These are phyloP conservation scores for Perizoma affinitatum DNA, from an alignment of 2,888 invertebrate genomes.

Conservation along the genomic window DNA sequence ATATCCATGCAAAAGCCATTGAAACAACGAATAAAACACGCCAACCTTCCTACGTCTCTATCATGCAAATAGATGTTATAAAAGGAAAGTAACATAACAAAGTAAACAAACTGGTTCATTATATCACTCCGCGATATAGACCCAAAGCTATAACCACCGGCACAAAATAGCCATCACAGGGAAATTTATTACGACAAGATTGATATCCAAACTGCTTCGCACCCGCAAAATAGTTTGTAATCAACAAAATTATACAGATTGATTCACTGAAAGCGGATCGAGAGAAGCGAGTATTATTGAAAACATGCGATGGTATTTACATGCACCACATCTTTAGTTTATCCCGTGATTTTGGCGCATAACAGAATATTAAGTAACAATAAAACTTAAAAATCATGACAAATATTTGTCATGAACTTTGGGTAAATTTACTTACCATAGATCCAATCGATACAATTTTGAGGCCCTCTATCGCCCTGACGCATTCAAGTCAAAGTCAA, in stretches of 20 bases:
- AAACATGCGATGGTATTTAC: not conserved
- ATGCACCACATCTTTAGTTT: too few species aligned
- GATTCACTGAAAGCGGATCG: not conserved
- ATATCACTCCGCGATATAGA: slow-evolving; percentile 16
- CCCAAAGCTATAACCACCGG: not conserved
- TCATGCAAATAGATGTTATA: slow-evolving; percentile 19
- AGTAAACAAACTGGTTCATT: slow-evolving; percentile 20
- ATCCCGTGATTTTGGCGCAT: too few species aligned
- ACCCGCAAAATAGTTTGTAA: not conserved
- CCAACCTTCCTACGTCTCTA: slow-evolving; percentile 10
- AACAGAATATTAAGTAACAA: too few species aligned
- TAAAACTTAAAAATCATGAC: too few species aligned
- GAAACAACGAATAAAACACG: slow-evolving; percentile 11
- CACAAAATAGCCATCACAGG: slow-evolving; percentile 3
- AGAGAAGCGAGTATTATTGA: not conserved
- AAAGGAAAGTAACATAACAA: slow-evolving; percentile 24
- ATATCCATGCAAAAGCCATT: not conserved
- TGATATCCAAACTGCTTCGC: not conserved
- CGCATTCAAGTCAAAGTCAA: too few species aligned
- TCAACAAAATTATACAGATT: not conserved
- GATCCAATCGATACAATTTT: too few species aligned
- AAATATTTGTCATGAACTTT: too few species aligned
- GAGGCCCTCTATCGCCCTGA: too few species aligned
- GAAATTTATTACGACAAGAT: slow-evolving; percentile 4
- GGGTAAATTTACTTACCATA: too few species aligned